Percentiles rank a stretch among this genome's conserved stretches.
phyloP scores from a whole-genome alignment of 2,113 vertebrate genomes.

The Gorsachius goisagi region DNA sequence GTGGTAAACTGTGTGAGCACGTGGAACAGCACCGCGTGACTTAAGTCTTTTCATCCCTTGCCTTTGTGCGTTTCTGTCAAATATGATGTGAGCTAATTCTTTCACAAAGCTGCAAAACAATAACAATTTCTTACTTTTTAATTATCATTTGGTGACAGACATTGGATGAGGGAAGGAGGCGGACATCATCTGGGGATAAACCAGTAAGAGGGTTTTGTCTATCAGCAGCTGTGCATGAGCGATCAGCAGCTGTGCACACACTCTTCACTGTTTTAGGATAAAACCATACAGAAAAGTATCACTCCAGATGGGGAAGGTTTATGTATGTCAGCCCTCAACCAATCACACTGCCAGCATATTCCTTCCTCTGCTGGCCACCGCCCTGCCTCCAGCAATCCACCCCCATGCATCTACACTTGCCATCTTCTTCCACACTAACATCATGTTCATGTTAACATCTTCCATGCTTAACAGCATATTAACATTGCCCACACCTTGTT shows the following conservation, averaged over 20 bases:
- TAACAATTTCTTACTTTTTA: constrained; percentile 6
- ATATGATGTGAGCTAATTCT: background rate
- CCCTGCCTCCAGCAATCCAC: background rate
- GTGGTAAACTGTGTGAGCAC: background rate
- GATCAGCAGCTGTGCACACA: constrained; percentile 39
- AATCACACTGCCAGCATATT: background rate
- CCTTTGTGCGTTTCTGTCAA: background rate
- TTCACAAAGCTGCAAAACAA: background rate
- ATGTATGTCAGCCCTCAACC: background rate
- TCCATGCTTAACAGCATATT: background rate
- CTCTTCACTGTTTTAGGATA: background rate
- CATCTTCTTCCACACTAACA: background rate
- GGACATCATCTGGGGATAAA: constrained; percentile 11
- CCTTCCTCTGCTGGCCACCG: background rate
- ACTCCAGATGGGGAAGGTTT: constrained; percentile 3
- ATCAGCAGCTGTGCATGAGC: constrained; percentile 37
- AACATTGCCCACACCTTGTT: fast-evolving
- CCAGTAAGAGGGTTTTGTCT: constrained; percentile 36
- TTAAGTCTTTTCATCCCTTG: background rate
- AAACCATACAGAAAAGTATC: background rate
- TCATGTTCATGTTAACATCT: background rate
- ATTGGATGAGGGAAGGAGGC: background rate
- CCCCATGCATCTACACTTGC: fast-evolving
- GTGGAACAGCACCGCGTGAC: background rate
- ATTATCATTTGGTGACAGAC: background rate